A percentile compares a stretch with the other conserved stretches of the same genome.
These are phyloP conservation scores for Diadumene lineata DNA, from an alignment of 92 coral and sea anemone genomes.

Conservation along the genomic window DNA sequence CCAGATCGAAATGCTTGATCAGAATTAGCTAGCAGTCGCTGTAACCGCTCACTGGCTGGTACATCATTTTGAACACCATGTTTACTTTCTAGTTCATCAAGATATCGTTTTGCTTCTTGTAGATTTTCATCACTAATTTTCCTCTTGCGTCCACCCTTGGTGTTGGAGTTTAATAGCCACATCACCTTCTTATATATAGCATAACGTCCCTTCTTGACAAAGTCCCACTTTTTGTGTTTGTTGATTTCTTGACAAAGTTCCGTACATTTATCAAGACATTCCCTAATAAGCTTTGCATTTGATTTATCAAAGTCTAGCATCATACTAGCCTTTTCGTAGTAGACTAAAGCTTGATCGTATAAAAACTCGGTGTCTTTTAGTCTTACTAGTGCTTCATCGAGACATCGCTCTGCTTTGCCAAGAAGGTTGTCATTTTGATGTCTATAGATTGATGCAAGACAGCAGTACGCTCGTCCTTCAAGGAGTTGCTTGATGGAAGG, in stretches of 20 bases:
- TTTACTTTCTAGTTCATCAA: constrained; percentile 21
- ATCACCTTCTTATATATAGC: constrained; percentile 48
- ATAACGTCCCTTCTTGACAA: constrained; percentile 43
- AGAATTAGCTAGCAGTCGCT: constrained; percentile 45
- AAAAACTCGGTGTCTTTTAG: constrained; percentile 7
- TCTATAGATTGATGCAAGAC: constrained; percentile 48
- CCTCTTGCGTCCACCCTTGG: constrained; percentile 56
- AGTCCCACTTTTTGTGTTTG: constrained; percentile 14
- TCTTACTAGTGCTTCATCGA: constrained; percentile 32
- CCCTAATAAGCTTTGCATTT: constrained; percentile 13
- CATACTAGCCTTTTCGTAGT: constrained; percentile 58
- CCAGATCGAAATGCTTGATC: constrained; percentile 36
- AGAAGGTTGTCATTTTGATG: constrained; percentile 13
- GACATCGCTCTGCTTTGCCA: constrained; percentile 43
- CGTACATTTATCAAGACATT: constrained; percentile 43
- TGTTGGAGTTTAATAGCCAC: constrained; percentile 44
- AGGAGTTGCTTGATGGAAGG: constrained; percentile 28
- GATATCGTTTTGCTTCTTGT: constrained; percentile 48
- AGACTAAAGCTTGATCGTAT: constrained; percentile 43
- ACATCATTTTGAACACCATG: constrained; percentile 17
- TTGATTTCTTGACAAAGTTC: constrained; percentile 31
- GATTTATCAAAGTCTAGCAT: constrained; percentile 30
- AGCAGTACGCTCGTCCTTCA: constrained; percentile 49
- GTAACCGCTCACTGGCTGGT: constrained; percentile 41
- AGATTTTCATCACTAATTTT: constrained; percentile 28